Conservation (phyloP, 2,113 vertebrate genomes). For the Myotis brandtii region DNA sequence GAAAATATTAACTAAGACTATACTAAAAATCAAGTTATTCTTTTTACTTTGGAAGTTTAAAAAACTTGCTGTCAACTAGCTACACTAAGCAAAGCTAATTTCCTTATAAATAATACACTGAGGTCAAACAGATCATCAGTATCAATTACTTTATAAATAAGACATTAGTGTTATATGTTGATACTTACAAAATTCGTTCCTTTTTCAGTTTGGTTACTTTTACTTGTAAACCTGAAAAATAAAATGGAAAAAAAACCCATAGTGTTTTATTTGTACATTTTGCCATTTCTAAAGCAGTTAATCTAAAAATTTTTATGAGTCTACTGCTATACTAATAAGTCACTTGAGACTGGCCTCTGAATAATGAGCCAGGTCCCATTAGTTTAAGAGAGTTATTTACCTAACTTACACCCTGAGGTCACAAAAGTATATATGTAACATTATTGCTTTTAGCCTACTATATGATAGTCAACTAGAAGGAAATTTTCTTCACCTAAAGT, state of each 20-base stretch:
- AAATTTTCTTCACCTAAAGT: conserved; percentile 54
- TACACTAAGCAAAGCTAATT: conserved; percentile 33
- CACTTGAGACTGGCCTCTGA: conserved; percentile 39
- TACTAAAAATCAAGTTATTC: conserved; percentile 12
- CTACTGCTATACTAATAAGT: conserved; percentile 46
- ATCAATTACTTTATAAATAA: conserved; percentile 66
- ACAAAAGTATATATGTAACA: conserved; percentile 52
- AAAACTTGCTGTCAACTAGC: conserved; percentile 4
- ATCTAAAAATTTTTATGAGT: conserved; percentile 48
- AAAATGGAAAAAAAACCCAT: conserved; percentile 21
- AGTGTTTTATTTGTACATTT: conserved; percentile 61
- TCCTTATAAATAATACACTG: conserved; percentile 37
- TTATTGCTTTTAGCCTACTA: conserved; percentile 47
- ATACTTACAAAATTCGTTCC: conserved; percentile 96
- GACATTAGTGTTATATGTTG: conserved; percentile 7
- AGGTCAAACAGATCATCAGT: neutral
- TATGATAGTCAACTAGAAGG: conserved; percentile 37
- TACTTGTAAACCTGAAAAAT: conserved; percentile 90
- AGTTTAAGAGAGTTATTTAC: neutral
- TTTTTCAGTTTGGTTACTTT: conserved; percentile 97
- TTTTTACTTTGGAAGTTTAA: conserved; percentile 60
- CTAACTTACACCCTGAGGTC: conserved; percentile 16
- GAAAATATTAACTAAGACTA: conserved; percentile 37
- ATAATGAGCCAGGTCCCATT: conserved; percentile 7
- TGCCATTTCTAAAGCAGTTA: conserved; percentile 45